Conservation (phyloP, 2,113 vertebrate genomes). For the Pelvicachromis taeniatus region DNA sequence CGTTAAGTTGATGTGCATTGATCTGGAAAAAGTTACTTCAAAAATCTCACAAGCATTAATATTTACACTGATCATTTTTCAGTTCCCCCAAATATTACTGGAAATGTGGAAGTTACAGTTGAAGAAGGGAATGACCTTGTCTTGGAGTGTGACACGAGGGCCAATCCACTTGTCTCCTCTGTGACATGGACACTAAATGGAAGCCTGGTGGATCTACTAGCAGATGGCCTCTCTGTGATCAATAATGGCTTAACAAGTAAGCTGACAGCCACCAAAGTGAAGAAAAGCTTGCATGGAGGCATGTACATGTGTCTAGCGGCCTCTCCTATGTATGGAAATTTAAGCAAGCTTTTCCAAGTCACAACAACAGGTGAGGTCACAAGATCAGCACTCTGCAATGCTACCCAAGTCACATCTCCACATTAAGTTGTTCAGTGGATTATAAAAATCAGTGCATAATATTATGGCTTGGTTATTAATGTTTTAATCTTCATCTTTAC, state of each 20-base stretch:
- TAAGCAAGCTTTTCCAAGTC: slow-evolving; percentile 47
- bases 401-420: background rate
- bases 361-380: slow-evolving; percentile 61
- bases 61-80: background rate
- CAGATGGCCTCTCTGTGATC: slow-evolving; percentile 27
- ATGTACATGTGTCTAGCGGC: slow-evolving; percentile 47
- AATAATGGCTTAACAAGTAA: slow-evolving; percentile 38
- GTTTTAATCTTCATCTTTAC: background rate
- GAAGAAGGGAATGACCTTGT: slow-evolving; percentile 37
- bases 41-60: background rate
- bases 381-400: background rate
- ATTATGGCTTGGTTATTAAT: background rate
- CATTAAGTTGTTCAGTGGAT: background rate
- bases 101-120: slow-evolving; percentile 29
- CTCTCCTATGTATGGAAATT: slow-evolving; percentile 4
- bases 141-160: slow-evolving; percentile 57
- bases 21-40: background rate
- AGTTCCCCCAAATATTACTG: slow-evolving; percentile 60
- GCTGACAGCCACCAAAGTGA: slow-evolving; percentile 6
- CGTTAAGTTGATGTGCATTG: background rate
- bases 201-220: slow-evolving; percentile 43
- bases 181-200: slow-evolving; percentile 62
- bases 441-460: background rate
- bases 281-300: slow-evolving; percentile 50
- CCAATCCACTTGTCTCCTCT: slow-evolving; percentile 60